Evolutionary conservation across 2,888 invertebrate species (phyloP).

Genomic region (Shargacucullia verbasci): DNA sequence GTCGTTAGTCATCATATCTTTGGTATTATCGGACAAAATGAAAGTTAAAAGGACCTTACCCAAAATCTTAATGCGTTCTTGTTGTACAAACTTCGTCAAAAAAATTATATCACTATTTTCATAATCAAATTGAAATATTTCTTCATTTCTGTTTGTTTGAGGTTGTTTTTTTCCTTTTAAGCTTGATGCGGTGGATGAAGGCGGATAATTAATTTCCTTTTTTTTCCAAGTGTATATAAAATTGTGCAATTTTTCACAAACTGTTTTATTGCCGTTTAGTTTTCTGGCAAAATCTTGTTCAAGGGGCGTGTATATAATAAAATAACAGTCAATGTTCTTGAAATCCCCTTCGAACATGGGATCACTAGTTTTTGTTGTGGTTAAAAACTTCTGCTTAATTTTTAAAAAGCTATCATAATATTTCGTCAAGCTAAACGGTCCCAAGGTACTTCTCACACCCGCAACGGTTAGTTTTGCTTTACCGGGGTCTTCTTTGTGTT

Average conservation of each 20-base stretch:
- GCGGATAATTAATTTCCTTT: no score
- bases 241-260: slow-evolving; percentile 51
- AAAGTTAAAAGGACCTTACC: slow-evolving; percentile 56
- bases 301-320: slow-evolving; percentile 63
- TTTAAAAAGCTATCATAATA: slow-evolving; percentile 64
- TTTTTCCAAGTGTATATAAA: slow-evolving; percentile 54
- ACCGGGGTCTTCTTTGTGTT: slow-evolving; percentile 61
- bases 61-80: slow-evolving; percentile 55
- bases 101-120: slow-evolving; percentile 47
- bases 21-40: slow-evolving; percentile 53
- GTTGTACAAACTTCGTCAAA: slow-evolving; percentile 55
- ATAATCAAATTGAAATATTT: slow-evolving; percentile 58
- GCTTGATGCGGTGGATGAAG: no score
- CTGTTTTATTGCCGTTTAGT: slow-evolving; percentile 27
- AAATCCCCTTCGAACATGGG: slow-evolving; percentile 61
- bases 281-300: slow-evolving; percentile 56
- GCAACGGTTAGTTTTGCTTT: slow-evolving; percentile 57
- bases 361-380: slow-evolving; percentile 40
- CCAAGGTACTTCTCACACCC: slow-evolving; percentile 51
- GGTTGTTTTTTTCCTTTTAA: no score
- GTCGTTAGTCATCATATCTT: slow-evolving; percentile 58
- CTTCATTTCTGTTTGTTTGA: slow-evolving; percentile 2
- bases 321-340: slow-evolving; percentile 55
- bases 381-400: slow-evolving; percentile 58
- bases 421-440: slow-evolving; percentile 58